Base-by-base conservation (phyloP, 1,140 invertebrate species). In the Ooceraea biroi region DNA sequence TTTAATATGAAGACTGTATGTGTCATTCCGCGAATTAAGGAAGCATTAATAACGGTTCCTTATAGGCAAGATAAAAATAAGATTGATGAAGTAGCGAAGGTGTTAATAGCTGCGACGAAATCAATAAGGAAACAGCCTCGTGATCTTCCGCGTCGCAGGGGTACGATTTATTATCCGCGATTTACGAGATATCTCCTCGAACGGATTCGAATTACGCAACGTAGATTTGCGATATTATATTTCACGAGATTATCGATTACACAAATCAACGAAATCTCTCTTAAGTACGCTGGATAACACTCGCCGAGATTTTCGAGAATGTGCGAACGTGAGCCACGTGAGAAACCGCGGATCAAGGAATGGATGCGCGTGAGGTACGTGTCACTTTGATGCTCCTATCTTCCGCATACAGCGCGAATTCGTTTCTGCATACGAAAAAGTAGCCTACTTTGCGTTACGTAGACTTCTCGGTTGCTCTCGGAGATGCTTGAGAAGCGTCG, bases 141-240 rank as follows among this genome's bases (percentile, higher is more conserved):
- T 25, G 7, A 72, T 57, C 36, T 57, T 41, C 30, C 30, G 22
- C 12, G 19, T 2, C 11, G 50, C n/a, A 12, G 11, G 14, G 55
- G 57, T 22, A 19, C 19, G 36, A 41, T 12, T 72, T 48, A 22
- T 19, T 36, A 36, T 22, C 2, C 14, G 19, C 22, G 19, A 57
- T 72, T 41, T 7, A 36, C 36, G 36, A 36, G 36, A 36, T 36
- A 36, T 7, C 7, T 27, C 30, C 36, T 22, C 50, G 12, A 8
- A 25, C 12, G 57, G 30, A 30, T 57, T 72, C 36, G 36, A 7
- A 36, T 36, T 72, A 72, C n/a, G n/a, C n/a, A 27, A 52, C 48
- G 27, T 69, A 72, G 55, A 71, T 71, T 55, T 36, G 36, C 7
- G 36, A 36, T 2, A 36, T 36, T 36, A 36, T 36, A 36, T 36